These are phyloP conservation scores for Hirundo rustica DNA, from an alignment of 2,797 vertebrate genomes.

Conservation along the genomic window DNA sequence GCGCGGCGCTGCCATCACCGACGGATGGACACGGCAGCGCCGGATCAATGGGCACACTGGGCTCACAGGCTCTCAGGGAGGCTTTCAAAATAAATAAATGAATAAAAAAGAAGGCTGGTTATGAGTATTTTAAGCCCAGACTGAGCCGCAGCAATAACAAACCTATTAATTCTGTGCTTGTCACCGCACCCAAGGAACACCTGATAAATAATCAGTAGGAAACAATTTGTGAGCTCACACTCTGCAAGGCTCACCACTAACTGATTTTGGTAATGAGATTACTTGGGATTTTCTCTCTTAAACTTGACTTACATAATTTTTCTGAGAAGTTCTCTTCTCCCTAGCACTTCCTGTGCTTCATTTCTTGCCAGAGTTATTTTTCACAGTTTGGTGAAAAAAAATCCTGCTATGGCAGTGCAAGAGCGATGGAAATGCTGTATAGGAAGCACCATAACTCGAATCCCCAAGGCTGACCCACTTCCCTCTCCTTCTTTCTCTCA, in stretches of 20 bases:
- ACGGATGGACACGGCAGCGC: fast-evolving
- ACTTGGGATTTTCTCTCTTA: background rate
- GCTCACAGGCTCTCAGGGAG: background rate
- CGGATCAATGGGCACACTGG: background rate
- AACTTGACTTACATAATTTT: background rate
- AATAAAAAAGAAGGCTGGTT: background rate
- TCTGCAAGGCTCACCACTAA: background rate
- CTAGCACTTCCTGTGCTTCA: background rate
- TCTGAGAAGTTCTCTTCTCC: background rate
- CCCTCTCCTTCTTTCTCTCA: background rate
- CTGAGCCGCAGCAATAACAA: background rate
- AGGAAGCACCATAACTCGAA: background rate
- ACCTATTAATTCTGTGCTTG: background rate
- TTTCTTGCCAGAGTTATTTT: background rate
- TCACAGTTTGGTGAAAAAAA: background rate
- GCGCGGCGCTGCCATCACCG: background rate
- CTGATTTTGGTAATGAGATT: background rate
- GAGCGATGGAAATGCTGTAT: background rate
- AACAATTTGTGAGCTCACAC: fast-evolving
- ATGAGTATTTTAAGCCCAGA: background rate
- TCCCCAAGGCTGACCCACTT: background rate
- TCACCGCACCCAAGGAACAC: background rate
- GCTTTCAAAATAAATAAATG: background rate
- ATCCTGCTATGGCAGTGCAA: background rate
- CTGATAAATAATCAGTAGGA: background rate